Conservation (phyloP, 2,888 invertebrate genomes). For the Perdita meconis region DNA sequence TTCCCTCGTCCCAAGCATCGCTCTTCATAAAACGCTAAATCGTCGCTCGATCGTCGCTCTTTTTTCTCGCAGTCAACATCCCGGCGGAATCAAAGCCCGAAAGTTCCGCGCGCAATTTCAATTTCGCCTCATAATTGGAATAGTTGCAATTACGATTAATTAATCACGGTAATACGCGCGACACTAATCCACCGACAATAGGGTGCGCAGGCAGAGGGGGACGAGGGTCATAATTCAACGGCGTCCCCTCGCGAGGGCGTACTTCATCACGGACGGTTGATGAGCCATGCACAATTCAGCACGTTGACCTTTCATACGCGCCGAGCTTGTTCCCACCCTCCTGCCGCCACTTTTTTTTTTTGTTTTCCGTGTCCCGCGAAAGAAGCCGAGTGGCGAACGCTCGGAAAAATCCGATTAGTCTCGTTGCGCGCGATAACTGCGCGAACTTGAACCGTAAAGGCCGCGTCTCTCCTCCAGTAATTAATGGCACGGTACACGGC, state of each 20-base stretch:
- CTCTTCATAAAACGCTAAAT: neutral
- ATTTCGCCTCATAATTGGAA: neutral
- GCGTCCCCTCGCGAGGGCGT: slow-evolving; percentile 16
- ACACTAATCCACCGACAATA: neutral
- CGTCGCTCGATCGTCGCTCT: no score
- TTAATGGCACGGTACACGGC: slow-evolving; percentile 19
- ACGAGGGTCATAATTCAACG: neutral
- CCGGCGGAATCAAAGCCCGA: no score
- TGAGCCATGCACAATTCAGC: slow-evolving; percentile 57
- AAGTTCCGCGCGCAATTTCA: neutral
- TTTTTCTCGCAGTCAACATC: no score
- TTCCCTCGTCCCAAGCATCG: neutral
- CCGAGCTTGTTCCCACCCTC: neutral
- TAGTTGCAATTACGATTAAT: slow-evolving; percentile 20
- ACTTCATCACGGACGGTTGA: slow-evolving; percentile 53
- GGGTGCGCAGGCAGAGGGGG: neutral
- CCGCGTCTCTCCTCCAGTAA: neutral
- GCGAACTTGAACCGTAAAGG: neutral
- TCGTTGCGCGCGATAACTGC: slow-evolving; percentile 16
- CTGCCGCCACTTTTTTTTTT: no score
- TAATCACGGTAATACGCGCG: slow-evolving; percentile 1
- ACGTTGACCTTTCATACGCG: slow-evolving; percentile 37
- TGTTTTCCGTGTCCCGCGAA: no score
- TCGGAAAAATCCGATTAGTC: slow-evolving; percentile 11
- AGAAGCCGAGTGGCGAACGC: neutral